Conservation (phyloP, 2,888 invertebrate species). For the Ennomos erosarius region DNA sequence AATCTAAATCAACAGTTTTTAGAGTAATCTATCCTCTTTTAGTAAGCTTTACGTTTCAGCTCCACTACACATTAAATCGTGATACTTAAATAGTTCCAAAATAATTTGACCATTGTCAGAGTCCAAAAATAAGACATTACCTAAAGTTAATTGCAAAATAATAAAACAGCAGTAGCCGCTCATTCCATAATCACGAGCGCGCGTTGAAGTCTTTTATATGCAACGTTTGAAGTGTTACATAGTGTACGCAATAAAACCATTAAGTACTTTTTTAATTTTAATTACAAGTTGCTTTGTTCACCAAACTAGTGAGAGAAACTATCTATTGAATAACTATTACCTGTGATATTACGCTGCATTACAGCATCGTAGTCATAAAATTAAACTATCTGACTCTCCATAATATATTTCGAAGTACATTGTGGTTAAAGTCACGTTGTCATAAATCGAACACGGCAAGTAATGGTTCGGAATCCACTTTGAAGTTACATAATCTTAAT, state of each 20-base stretch:
- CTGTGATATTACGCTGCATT: slow-evolving; percentile 11
- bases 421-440: slow-evolving; percentile 45
- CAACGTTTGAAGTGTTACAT: slow-evolving; percentile 15
- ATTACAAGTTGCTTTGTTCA: slow-evolving; percentile 12
- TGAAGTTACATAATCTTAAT: slow-evolving; percentile 64
- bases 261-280: slow-evolving; percentile 7
- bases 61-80: too few species aligned
- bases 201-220: slow-evolving; percentile 38
- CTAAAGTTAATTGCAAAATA: slow-evolving; percentile 16
- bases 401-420: slow-evolving; percentile 46
- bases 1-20: too few species aligned
- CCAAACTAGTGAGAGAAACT: slow-evolving; percentile 21
- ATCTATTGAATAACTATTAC: slow-evolving; percentile 27
- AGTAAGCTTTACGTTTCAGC: too few species aligned
- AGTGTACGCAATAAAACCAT: slow-evolving; percentile 7
- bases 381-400: slow-evolving; percentile 29
- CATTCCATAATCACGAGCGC: slow-evolving; percentile 14
- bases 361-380: slow-evolving; percentile 23
- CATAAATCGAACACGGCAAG: slow-evolving; percentile 67
- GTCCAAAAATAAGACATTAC: slow-evolving; percentile 16
- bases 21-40: too few species aligned
- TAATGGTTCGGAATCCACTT: slow-evolving; percentile 63
- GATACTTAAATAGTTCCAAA: too few species aligned
- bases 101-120: not conserved
- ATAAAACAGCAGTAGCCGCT: slow-evolving; percentile 8